phyloP scores from a whole-genome alignment of 1,140 invertebrate genomes.

The Spodoptera litura region DNA sequence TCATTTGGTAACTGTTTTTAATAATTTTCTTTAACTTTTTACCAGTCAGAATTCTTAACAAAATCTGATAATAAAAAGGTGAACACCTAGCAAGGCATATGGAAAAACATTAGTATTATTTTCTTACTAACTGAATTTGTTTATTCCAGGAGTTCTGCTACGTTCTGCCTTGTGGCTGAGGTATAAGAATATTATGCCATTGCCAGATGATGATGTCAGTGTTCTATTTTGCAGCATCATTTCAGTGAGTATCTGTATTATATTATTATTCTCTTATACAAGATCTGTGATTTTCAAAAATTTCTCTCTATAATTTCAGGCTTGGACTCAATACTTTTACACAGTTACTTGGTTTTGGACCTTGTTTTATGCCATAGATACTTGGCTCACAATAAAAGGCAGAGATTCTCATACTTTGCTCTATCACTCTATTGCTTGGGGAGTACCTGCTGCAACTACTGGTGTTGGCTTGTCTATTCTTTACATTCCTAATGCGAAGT shows the following conservation, averaged over 20 bases:
- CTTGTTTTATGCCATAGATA: slow-evolving; percentile 93
- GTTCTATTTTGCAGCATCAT: slow-evolving; percentile 91
- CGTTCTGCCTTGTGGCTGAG: slow-evolving; percentile 90
- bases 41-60: too few relatives aligned
- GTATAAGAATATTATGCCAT: slow-evolving; percentile 88
- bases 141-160: slow-evolving; percentile 89
- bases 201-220: slow-evolving; percentile 88
- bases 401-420: slow-evolving; percentile 85
- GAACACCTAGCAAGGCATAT: too few relatives aligned
- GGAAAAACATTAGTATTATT: too few relatives aligned
- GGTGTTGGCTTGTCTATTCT: slow-evolving; percentile 89
- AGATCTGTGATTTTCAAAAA: background rate
- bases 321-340: slow-evolving; percentile 94
- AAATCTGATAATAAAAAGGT: too few relatives aligned
- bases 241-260: slow-evolving; percentile 87
- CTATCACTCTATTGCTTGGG: slow-evolving; percentile 91
- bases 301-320: slow-evolving; percentile 84
- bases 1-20: slow-evolving; percentile 87
- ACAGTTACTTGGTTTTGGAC: slow-evolving; percentile 95
- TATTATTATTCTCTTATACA: background rate
- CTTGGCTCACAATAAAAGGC: slow-evolving; percentile 89
- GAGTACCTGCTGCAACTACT: slow-evolving; percentile 89
- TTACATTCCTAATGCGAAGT: slow-evolving; percentile 92
- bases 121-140: background rate
- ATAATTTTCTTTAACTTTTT: too few relatives aligned